Conservation (phyloP, 2,888 invertebrate genomes). For the Fabriciana adippe region DNA sequence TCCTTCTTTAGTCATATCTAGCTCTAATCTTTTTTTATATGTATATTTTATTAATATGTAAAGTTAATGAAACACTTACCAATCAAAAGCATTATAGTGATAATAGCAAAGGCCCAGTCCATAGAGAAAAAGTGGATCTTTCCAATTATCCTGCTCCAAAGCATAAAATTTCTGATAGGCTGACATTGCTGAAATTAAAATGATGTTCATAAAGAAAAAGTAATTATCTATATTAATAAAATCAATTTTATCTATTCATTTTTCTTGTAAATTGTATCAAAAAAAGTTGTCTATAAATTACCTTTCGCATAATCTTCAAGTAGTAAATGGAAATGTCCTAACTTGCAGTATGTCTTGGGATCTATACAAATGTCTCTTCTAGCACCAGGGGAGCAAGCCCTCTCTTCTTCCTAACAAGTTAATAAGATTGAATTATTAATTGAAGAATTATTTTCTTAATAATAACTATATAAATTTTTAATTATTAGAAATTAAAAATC, state of each 20-base stretch:
- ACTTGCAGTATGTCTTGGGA: constrained; percentile 95
- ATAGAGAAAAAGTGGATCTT: constrained; percentile 95
- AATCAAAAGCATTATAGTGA: constrained; percentile 96
- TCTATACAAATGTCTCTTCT: constrained; percentile 89
- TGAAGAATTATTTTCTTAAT: neutral
- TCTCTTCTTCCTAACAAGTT: constrained; percentile 69
- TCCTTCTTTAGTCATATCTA: too few relatives aligned
- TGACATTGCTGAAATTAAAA: constrained; percentile 89
- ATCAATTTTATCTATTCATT: neutral
- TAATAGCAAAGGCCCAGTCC: constrained; percentile 98
- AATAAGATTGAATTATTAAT: constrained; percentile 6
- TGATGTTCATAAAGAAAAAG: neutral
- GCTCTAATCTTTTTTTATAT: too few relatives aligned
- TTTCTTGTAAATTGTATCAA: too few relatives aligned
- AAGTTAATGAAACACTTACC: constrained; percentile 87
- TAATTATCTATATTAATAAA: neutral
- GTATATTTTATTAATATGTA: neutral
- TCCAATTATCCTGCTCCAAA: constrained; percentile 91
- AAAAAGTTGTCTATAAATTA: constrained; percentile 59
- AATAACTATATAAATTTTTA: neutral
- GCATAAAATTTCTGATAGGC: constrained; percentile 97
- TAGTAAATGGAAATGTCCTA: constrained; percentile 97
- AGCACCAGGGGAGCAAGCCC: constrained; percentile 69
- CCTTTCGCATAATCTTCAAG: constrained; percentile 97
- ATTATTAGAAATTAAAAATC: neutral